Evolutionary conservation across 1,140 invertebrate species (phyloP), one percentile per base, ranked within the genome.

Genomic region (Leptopilina clavipes): DNA sequence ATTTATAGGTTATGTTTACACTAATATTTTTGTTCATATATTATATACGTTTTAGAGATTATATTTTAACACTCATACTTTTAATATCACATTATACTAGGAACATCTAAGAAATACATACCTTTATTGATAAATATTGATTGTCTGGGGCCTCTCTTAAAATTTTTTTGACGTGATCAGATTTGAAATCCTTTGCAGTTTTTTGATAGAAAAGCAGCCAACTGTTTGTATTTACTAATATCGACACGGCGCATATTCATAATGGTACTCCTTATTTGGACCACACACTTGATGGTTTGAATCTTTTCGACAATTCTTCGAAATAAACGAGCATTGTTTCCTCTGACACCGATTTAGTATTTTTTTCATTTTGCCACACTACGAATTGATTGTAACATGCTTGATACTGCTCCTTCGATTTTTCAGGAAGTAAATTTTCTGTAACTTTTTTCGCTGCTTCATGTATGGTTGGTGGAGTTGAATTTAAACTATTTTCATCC

Each of bases 51-150:
- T 31, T 31, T 31, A 31, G 25, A 31, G 25, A 6, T 31, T 31
- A 31, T 31, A 6, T 31, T 31, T 31, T 31, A 31, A 31, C 6
- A 31, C 6, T 31, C 6, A 3, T 48, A 48, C n/a, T 48, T 5
- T 14, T 14, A 48, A 0, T 14, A 14, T 48, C 12, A 48, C n/a
- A 48, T 14, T 14, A 48, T 48, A 3, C 12, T 48, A 48, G 14
- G 14, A 48, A 48, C 1, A 48, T 48, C n/a, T 31, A 31, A 18
- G 22, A 31, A 31, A 31, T 31, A 40, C 44, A 76, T 79, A 81
- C 80, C 73, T 81, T 79, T 3, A 65, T 59, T 22, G 44, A 59
- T 19, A 79, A 75, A 71, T 76, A 79, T 31, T 70, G 48, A 11
- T 37, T 65, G 43, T 79, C 73, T 5, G 65, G 56, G 18, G 74